Base-by-base conservation (phyloP, 2,113 vertebrate species). In the Alligator sinensis region DNA sequence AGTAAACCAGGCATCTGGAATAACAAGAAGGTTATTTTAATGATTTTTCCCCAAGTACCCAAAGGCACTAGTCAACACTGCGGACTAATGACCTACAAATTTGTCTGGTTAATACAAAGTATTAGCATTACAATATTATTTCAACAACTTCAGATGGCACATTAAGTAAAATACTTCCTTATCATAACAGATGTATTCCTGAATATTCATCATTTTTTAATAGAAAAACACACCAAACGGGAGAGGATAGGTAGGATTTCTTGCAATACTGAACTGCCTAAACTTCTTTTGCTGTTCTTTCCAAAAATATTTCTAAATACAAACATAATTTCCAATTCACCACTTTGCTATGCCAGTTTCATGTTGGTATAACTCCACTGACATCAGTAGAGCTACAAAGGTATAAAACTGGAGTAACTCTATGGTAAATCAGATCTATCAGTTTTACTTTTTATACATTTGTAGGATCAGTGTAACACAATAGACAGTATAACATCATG, bases 21-120 rank as follows among this genome's bases (percentile, higher is more conserved):
- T 84, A 97, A 94, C 82, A 92, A 96, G 88, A 94, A 94, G 63
- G 64, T 89, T 74, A 2, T 93, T 96, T 96, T 96, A 97, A 97
- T 96, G 91, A 82, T 84, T 4, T 30, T 58, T 92, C 87, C 95
- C 96, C 91, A 10, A n/a, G 93, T 85, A 95, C 89, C 95, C 96
- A 85, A 97, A 97, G 97, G 97, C 96, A 97, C 97, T 83, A 95
- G 89, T 97, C 95, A 88, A 93, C 94, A 86, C 92, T 9, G 85
- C 68, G 91, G 95, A 97, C 94, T 91, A 96, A 97, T 92, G 92
- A 80, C 97, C 84, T 95, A 90, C 96, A 95, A 60, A 87, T 72
- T 5, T 25, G 75, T 78, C 89, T 87, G 84, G 86, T 91, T 28
- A 74, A 30, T 89, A 92, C 91, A 89, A 74, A 12, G 82, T 93